Base-by-base conservation (phyloP, 1,140 invertebrate species). In the Cydia amplana region DNA sequence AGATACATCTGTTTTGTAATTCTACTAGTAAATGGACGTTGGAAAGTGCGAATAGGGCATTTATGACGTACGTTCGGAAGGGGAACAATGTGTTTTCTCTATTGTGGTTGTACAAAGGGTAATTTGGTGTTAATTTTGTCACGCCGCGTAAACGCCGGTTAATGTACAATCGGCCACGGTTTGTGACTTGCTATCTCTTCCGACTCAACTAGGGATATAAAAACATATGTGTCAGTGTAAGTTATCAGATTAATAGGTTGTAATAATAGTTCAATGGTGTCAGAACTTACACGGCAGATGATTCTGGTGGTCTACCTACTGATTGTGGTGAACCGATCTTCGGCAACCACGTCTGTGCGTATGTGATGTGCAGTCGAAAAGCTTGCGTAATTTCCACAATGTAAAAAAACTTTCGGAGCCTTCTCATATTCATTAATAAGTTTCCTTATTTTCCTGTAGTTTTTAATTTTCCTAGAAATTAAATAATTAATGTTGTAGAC, bases 81-180 rank as follows among this genome's bases (percentile, higher is more conserved):
- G 85, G 81, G 83, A 85, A 90, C 88, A 91, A 87, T 88, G 74
- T 80, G 84, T 85, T 91, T 91, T 91, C 90, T 85, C 88, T 75
- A 83, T 89, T 89, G 87, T 86, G 63, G 72, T 79, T 23, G 28
- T 28, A 70, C 74, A 79, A 89, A 90, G 87, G 72, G 49, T 74
- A 76, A 76, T 86, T 80, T 82, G 55, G 77, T 80, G 80, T 77
- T 83, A 82, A 87, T 87, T 83, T 51, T 79, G 76, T 76, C 74
- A 77, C 74, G 67, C 79, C 83, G 7, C 18, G 65, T 43, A 25
- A 64, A 40, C 32, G 14, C 7, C 16, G 20, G 28, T 40, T 65
- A 18, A n/a, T 12, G 55, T 60, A 60, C 20, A 51, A n/a, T 51
- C 49, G n/a, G 49, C 55, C 16, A 60, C 18, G 16, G 49, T 60